These are phyloP conservation scores for Aphidius colemani DNA, from an alignment of 2,888 invertebrate species.

Conservation along the genomic window DNA sequence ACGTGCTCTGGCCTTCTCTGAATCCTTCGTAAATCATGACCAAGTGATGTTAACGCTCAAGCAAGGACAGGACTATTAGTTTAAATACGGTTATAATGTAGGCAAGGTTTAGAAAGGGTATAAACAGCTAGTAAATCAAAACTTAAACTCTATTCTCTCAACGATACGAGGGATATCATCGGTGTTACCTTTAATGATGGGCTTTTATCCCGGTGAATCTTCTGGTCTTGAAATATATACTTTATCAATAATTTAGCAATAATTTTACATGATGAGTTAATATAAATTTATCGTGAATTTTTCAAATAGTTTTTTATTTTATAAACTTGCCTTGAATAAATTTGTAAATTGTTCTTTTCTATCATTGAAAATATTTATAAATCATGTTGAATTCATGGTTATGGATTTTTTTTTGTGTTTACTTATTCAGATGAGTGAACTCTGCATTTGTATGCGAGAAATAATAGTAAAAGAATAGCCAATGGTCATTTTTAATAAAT, in stretches of 20 bases:
- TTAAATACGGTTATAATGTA: slow-evolving; percentile 59
- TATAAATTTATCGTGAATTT: too few relatives aligned
- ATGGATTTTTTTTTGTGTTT: too few relatives aligned
- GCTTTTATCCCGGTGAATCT: slow-evolving; percentile 1
- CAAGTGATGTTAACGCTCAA: slow-evolving; percentile 16
- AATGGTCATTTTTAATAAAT: background rate
- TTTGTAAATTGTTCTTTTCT: background rate
- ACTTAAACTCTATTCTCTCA: slow-evolving; percentile 29
- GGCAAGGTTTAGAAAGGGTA: slow-evolving; percentile 50
- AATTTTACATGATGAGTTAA: background rate
- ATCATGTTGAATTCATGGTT: too few relatives aligned
- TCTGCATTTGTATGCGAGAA: background rate
- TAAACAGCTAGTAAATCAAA: slow-evolving; percentile 58
- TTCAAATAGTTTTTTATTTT: background rate
- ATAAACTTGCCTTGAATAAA: background rate
- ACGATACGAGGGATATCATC: too few relatives aligned
- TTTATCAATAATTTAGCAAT: background rate
- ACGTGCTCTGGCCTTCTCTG: slow-evolving; percentile 10
- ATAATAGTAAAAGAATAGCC: background rate
- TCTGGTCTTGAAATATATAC: too few relatives aligned
- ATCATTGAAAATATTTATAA: too few relatives aligned
- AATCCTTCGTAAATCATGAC: slow-evolving; percentile 43
- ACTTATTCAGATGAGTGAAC: too few relatives aligned
- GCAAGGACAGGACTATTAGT: slow-evolving; percentile 49
- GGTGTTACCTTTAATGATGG: slow-evolving; percentile 5